Conservation (phyloP, 2,797 vertebrate genomes). For the Hippoglossus hippoglossus region DNA sequence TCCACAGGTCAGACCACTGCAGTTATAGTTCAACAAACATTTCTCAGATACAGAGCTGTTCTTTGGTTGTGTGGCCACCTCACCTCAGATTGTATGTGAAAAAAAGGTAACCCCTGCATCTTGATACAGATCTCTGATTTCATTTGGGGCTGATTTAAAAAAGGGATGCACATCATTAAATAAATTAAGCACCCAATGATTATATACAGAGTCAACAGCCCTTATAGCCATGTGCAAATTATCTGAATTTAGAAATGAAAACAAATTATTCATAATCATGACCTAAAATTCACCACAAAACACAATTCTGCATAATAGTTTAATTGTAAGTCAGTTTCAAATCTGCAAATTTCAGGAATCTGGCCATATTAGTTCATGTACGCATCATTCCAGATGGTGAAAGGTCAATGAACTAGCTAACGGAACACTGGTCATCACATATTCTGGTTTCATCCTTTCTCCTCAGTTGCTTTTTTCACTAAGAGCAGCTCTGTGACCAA, state of each 20-base stretch:
- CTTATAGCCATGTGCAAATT: background rate
- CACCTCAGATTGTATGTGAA: background rate
- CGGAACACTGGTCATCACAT: background rate
- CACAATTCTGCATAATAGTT: no score
- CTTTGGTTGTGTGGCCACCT: background rate
- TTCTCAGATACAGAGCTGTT: conserved; percentile 51
- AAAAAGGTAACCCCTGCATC: background rate
- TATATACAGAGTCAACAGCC: background rate
- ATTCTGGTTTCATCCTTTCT: no score
- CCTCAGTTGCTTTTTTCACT: background rate
- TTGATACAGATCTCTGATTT: background rate
- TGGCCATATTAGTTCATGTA: background rate
- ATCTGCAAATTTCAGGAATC: background rate
- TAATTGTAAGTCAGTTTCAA: background rate
- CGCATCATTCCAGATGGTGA: background rate
- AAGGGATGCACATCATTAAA: background rate
- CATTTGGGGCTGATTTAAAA: background rate
- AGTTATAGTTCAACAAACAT: conserved; percentile 22
- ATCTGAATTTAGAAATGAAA: background rate
- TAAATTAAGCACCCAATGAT: background rate
- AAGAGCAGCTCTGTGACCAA: conserved; percentile 46
- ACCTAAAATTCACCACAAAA: no score
- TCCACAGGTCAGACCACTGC: background rate
- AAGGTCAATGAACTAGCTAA: background rate
- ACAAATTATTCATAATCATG: no score